Base-by-base conservation (phyloP, 2,888 invertebrate species). In the Clanis bilineata region DNA sequence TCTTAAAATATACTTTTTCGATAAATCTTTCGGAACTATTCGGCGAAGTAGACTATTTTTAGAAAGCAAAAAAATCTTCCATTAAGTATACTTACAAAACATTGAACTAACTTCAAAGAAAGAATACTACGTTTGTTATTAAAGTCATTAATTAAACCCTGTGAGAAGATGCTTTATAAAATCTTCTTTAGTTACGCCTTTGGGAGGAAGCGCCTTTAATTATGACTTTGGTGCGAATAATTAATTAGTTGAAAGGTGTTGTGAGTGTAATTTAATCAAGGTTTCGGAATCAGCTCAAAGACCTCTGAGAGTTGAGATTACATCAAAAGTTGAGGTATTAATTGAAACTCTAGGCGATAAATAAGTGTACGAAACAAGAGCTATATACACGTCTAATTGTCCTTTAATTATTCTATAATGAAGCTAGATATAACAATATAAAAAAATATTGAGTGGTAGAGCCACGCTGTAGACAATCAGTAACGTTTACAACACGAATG, bases 201-300 rank as follows among this genome's bases (percentile, higher is more conserved):
- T 32, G 10, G 51, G 18, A 18, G 23, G 51, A 28, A 28, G 22
- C 44, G 32, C 54, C 22, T 64, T 63, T 58, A 58, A 63, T 61
- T 57, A 60, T 60, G 57, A 60, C 44, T 58, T 39, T 22, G 43
- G 58, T 54, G 58, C 54, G 64, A 64, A 60, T 64, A 64, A 62
- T 64, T 64, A 60, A 62, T 62, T 57, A 45, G 28, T 62, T 57
- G 54, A 62, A 62, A 62, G 62, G 57, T 60, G 59, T 56, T 44
- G 44, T 57, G 59, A 54, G 54, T 59, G 47, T 62, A 62, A 62
- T 62, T 62, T 59, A 62, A 62, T 62, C 58, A 61, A 39, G 18
- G 18, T 28, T 51, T 45, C 32, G 51, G 32, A 28, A 32, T 51
- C 28, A 45, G 23, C 23, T 47, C 23, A 25, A 51, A 51, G 51